Evolutionary conservation across 2,797 vertebrate species (phyloP), one percentile per base, ranked within the genome.

Genomic region (Phyllotis vaccarum): DNA sequence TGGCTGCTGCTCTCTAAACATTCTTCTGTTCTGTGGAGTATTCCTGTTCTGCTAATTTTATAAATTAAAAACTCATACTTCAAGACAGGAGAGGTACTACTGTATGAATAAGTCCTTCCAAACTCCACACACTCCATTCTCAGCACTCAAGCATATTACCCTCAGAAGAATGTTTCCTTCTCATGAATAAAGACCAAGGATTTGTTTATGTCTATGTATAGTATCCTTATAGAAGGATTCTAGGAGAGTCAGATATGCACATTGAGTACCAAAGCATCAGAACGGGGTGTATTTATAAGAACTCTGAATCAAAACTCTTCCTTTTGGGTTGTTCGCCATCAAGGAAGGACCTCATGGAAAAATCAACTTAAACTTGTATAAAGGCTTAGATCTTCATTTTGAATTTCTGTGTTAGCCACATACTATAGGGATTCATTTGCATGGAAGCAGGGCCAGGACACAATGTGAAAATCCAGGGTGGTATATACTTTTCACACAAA

Each of bases 71-170:
- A 66, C 46, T 66, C 5, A 43, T 86, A 29, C 12, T 27, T 58
- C 19, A 92, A 40, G 34, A 66, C 8, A 76, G 4, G 81, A 31
- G 46, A 85, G 49, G 31, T 66, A 5, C 43, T 0, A 2, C 49
- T 27, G 43, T 68, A 21, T 56, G 0, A 29, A 27, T n/a, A 22
- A 62, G 80, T 29, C 7, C 24, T 81, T 66, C 9, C 6, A 22
- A 0, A 52, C 27, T 9, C 3, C 3, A 14, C 6, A 22, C 0
- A 52, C 27, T 9, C 3, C 3, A 14, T 29, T 3, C 4, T 22
- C 17, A 43, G 7, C 70, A 14, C 19, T 89, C 31, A 81, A 16
- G 13, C 17, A 14, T 54, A 22, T 68, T 6, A 19, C 12, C 9
- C 13, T 16, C 14, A 5, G 10, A n/a, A 76, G 34, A 82, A 62